Evolutionary conservation across 2,113 vertebrate species (phyloP), one percentile per base, ranked within the genome.

Genomic region (Phodopus roborovskii): DNA sequence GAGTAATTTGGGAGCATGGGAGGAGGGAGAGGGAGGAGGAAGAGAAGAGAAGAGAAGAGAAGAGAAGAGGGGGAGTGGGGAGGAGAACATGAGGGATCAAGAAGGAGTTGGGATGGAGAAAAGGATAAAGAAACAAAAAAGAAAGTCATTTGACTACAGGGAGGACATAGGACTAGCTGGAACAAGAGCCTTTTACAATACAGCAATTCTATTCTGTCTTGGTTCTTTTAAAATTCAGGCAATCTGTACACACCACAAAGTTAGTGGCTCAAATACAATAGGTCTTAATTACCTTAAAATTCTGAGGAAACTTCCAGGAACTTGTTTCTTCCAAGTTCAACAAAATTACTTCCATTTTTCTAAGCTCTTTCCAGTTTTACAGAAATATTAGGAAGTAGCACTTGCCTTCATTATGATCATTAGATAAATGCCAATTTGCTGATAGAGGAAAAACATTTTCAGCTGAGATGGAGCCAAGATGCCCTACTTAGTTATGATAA

Each of bases 401-500:
- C 95, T 97, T 94, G 74, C 91, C 64, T 96, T 97, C 93, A 96
- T 96, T 96, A 96, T 1, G 91, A 53, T 92, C 83, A 96, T 97
- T 97, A 97, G 81, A 96, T 91, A 97, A 97, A 97, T 96, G 92
- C 90, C 95, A 96, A 81, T 22, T 85, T 92, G 88, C 53, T 92
- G 73, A 90, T 89, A 84, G 81, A 97, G 93, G 71, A 94, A 96
- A 97, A 96, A 85, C 70, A 91, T 94, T 94, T 97, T 95, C 94
- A 96, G 85, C 70, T 94, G 95, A 96, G 97, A 97, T 66, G 6
- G 56, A 97, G 83, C 90, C 93, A 97, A 96, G 64, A 96, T 97
- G 92, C 92, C 87, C 95, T 88, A 97, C 93, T 96, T 97, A 94
- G 90, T 93, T 96, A 95, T 93, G 95, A 96, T 96, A 96, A 97